Evolutionary conservation across 2,797 vertebrate genomes (phyloP), one percentile per base, ranked within the genome.

Genomic region (Eospalax fontanierii): DNA sequence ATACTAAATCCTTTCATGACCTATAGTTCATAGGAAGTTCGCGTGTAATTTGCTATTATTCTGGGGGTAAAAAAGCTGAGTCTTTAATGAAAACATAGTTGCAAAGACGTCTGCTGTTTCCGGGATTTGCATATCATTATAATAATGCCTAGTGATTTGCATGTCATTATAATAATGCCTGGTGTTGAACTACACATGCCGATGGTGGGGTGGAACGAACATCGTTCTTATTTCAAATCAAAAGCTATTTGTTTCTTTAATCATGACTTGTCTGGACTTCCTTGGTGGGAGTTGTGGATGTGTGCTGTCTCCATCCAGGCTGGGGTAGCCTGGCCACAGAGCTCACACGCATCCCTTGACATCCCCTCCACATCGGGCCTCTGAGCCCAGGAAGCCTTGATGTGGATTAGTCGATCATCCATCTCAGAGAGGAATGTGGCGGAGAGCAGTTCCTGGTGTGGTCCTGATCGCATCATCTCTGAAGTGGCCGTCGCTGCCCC

Each of bases 21-120:
- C 98, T 98, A 98, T 98, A 98, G 98, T 99, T 99, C 98, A 98
- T 98, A 98, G 98, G 98, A 98, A 99, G 99, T 99, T 99, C 99
- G 99, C 97, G 90, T 99, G 98, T 99, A 98, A 98, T 99, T 98
- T 98, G 98, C 98, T 98, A 98, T 99, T 99, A 98, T 99, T 98
- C 98, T 98, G 97, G 88, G 63, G 78, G 63, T 59, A 66, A 98
- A 98, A 98, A 98, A 97, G 93, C 97, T 97, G 98, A 98, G 98
- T 98, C 98, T 98, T 98, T 98, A 98, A 98, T 98, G 98, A 98
- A 99, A 98, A 98, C 97, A 96, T 96, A 97, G 97, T 98, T 98
- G 97, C 98, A 97, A 98, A 98, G 98, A 98, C 98, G 98, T 97
- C 96, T 98, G 97, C 97, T 90, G 22, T 97, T 98, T 97, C 83